These are phyloP conservation scores for Oncorhynchus masou DNA, from an alignment of 2,113 vertebrate genomes.

Conservation along the genomic window DNA sequence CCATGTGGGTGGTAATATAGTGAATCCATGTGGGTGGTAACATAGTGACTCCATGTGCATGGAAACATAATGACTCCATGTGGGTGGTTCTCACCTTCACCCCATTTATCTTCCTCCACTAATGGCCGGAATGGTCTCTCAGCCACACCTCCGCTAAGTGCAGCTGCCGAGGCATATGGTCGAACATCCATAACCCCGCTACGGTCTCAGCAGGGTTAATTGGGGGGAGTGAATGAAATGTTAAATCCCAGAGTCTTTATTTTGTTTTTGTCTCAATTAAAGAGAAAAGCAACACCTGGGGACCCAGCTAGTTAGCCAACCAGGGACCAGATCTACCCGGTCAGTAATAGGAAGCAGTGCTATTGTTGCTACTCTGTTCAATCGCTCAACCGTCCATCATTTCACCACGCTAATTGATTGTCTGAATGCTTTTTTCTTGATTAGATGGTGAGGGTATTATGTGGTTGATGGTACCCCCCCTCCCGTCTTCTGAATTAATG, in stretches of 20 bases:
- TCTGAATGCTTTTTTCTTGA: conserved; percentile 44
- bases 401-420: conserved; percentile 55
- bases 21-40: too few species aligned
- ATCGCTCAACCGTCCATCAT: conserved; percentile 43
- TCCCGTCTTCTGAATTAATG: too few species aligned
- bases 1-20: too few species aligned
- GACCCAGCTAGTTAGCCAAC: conserved; percentile 48
- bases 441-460: too few species aligned
- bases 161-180: background rate
- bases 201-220: conserved; percentile 53
- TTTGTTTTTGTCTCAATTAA: conserved; percentile 64
- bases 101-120: conserved; percentile 36
- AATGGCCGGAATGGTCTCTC: conserved; percentile 62
- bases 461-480: too few species aligned
- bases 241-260: conserved; percentile 45
- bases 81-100: background rate
- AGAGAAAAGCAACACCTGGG: conserved; percentile 59
- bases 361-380: conserved; percentile 51
- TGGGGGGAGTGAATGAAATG: conserved; percentile 58
- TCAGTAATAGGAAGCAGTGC: background rate
- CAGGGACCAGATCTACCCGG: conserved; percentile 12
- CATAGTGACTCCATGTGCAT: too few species aligned
- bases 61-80: too few species aligned
- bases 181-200: background rate
- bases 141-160: conserved; percentile 50